Conservation (phyloP, 2,113 vertebrate genomes). For the Daphoenositta chrysoptera region DNA sequence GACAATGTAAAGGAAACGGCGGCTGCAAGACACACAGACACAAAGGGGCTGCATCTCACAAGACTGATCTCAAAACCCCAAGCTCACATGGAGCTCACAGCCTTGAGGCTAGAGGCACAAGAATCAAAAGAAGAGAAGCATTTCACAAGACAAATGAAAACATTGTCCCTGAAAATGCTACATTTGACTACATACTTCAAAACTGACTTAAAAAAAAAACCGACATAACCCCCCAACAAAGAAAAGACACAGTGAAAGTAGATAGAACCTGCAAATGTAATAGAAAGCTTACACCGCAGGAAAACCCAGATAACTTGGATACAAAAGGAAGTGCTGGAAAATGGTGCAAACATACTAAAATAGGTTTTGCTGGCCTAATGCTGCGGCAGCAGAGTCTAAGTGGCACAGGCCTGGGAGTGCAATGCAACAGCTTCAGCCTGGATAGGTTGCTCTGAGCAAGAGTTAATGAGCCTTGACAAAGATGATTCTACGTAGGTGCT, state of each 20-base stretch:
- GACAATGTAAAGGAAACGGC: slow-evolving; percentile 93
- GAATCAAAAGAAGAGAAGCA: background rate
- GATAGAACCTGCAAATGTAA: background rate
- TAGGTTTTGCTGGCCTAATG: background rate
- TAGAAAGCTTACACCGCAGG: background rate
- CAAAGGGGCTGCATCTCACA: background rate
- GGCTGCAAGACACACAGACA: slow-evolving; percentile 68
- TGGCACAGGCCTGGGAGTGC: background rate
- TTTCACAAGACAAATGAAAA: background rate
- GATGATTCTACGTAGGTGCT: background rate
- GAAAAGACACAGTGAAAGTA: background rate
- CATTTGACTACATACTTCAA: background rate
- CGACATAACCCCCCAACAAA: background rate
- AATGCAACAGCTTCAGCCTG: background rate
- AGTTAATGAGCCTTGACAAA: background rate
- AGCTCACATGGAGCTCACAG: background rate
- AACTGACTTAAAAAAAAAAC: background rate
- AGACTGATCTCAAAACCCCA: background rate
- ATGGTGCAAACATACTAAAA: background rate
- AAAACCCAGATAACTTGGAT: background rate
- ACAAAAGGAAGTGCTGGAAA: background rate
- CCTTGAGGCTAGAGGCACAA: background rate
- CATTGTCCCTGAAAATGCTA: background rate
- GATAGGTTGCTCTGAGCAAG: background rate
- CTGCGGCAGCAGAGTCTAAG: fast-evolving